phyloP scores from a whole-genome alignment of 2,888 invertebrate species.

The Fissipunctia ypsillon region DNA sequence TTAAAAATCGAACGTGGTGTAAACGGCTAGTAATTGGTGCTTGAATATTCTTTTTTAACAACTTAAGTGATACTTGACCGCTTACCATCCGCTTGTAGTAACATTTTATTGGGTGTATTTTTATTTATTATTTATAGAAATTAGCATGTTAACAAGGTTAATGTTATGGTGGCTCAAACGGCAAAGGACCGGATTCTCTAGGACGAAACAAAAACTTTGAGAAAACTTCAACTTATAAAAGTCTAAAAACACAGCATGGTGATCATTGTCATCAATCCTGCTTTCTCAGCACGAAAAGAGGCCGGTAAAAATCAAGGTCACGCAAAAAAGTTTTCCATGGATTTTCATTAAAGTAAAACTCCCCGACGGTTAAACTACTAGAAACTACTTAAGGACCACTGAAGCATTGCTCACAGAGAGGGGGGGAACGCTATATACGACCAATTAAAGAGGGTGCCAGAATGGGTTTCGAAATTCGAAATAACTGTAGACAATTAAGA shows the following conservation, averaged over 20 bases:
- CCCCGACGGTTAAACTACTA: conserved; percentile 8
- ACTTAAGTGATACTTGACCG: not conserved
- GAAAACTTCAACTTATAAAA: not conserved
- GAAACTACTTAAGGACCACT: conserved; percentile 46
- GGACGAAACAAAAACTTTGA: not conserved
- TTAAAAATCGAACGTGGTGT: conserved; percentile 34
- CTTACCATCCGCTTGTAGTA: not conserved
- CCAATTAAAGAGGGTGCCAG: conserved; percentile 54
- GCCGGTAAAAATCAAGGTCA: not conserved
- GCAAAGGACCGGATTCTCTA: not conserved
- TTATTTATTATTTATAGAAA: no score
- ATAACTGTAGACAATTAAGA: conserved; percentile 34
- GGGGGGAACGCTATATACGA: conserved; percentile 36
- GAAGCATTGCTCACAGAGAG: conserved; percentile 40
- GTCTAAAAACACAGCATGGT: not conserved
- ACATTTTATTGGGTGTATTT: not conserved
- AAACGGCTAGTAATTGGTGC: conserved; percentile 1
- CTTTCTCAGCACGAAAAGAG: not conserved
- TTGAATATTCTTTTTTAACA: conserved; percentile 7
- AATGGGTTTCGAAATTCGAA: conserved; percentile 51
- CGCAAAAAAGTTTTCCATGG: not conserved
- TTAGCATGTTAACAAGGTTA: not conserved
- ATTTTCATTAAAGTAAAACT: not conserved
- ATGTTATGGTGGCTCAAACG: not conserved
- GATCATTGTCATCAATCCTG: not conserved